Evolutionary conservation across 23 tunicate species (phyloP).

Genomic region (Pegea sp.): DNA sequence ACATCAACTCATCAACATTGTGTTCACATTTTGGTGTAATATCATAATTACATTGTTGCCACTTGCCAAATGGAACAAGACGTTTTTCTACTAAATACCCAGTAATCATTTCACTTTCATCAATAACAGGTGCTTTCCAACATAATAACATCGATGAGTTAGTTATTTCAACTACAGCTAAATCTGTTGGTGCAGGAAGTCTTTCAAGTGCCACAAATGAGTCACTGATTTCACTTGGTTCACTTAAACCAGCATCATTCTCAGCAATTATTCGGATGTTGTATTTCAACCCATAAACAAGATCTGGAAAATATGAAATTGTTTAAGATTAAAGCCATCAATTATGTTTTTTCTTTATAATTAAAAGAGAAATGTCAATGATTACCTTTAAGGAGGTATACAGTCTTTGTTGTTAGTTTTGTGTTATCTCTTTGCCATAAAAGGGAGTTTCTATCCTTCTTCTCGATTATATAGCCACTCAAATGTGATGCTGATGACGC

Average conservation of each 20-base stretch:
- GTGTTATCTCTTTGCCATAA: neutral
- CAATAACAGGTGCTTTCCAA: conserved; percentile 73
- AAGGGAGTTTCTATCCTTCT: neutral
- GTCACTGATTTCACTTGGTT: conserved; percentile 38
- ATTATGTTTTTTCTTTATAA: too few species aligned
- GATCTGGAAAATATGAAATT: conserved; percentile 34
- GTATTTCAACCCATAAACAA: conserved; percentile 68
- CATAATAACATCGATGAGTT: conserved; percentile 23
- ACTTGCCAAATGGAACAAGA: conserved; percentile 35
- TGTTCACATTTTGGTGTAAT: conserved; percentile 44
- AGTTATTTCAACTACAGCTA: conserved; percentile 47
- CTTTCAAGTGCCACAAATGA: conserved; percentile 42
- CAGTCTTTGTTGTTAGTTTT: neutral
- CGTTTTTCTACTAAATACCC: conserved; percentile 93
- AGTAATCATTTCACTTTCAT: conserved; percentile 57
- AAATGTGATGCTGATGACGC: neutral
- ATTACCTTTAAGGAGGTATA: too few species aligned
- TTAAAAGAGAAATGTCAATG: too few species aligned
- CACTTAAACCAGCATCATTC: conserved; percentile 75
- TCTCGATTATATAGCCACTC: neutral
- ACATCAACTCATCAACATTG: conserved; percentile 70
- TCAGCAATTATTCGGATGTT: conserved; percentile 88
- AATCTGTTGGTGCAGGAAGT: conserved; percentile 64
- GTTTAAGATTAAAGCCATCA: too few species aligned
- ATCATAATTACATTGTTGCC: conserved; percentile 79